Percentiles rank a stretch among this genome's conserved stretches.
These are phyloP conservation scores for Cosmorhoe ocellata DNA, from an alignment of 2,888 invertebrate species.

Conservation along the genomic window DNA sequence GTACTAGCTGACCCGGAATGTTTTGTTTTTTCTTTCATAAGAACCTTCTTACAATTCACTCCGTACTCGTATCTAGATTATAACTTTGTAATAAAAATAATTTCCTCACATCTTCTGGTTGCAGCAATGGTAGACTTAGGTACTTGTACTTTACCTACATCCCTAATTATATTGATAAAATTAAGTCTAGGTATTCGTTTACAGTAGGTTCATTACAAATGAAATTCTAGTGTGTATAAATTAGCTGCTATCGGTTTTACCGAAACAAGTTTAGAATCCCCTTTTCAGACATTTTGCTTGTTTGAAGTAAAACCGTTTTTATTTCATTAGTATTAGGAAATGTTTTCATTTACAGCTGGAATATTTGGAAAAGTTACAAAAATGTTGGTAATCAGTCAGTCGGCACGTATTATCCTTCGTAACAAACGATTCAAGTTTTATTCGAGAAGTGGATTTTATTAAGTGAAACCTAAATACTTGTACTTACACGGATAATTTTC, in stretches of 20 bases:
- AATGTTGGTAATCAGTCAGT: constrained; percentile 65
- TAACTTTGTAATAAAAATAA: too few relatives aligned
- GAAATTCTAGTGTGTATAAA: constrained; percentile 53
- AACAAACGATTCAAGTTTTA: constrained; percentile 39
- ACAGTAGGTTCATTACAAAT: constrained; percentile 23
- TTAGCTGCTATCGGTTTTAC: constrained; percentile 57
- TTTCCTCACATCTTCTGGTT: too few relatives aligned
- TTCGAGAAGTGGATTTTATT: constrained; percentile 29
- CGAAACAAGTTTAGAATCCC: constrained; percentile 64
- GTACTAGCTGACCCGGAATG: too few relatives aligned
- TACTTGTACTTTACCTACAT: too few relatives aligned
- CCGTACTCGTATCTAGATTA: too few relatives aligned
- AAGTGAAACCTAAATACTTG: constrained; percentile 20
- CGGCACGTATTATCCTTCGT: constrained; percentile 52
- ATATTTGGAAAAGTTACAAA: constrained; percentile 53
- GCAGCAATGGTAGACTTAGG: too few relatives aligned
- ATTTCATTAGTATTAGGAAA: constrained; percentile 40
- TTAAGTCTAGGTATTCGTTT: background rate
- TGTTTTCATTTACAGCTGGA: constrained; percentile 45
- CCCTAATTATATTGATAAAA: background rate
- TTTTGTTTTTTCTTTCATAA: too few relatives aligned
- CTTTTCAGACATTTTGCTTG: constrained; percentile 49
- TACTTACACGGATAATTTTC: too few relatives aligned
- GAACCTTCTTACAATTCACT: too few relatives aligned
- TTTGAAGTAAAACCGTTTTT: constrained; percentile 45